Conservation (phyloP, 2,888 invertebrate species). For the Rugalucina vietnamica region DNA sequence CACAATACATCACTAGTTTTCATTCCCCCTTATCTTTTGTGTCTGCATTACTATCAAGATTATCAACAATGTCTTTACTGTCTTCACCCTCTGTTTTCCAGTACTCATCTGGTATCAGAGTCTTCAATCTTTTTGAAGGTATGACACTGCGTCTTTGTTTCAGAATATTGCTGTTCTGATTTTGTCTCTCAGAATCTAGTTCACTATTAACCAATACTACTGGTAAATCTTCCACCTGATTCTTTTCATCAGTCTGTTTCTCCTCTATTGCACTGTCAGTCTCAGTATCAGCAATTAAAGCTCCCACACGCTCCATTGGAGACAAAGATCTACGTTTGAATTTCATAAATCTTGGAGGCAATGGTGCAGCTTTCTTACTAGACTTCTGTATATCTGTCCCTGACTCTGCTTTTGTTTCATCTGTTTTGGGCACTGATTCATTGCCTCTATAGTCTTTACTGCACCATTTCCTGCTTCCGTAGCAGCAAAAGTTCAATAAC, state of each 20-base stretch:
- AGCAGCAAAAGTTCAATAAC: background rate
- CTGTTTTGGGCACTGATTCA: background rate
- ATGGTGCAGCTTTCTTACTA: background rate
- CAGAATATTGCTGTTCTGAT: background rate
- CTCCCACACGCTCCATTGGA: background rate
- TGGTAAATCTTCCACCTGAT: background rate
- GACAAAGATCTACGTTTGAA: background rate
- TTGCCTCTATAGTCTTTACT: background rate
- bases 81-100: constrained; percentile 8
- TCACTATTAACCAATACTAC: background rate
- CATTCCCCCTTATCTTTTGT: background rate
- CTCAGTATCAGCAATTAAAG: background rate
- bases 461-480: background rate
- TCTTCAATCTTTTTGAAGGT: constrained; percentile 7
- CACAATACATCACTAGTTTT: background rate
- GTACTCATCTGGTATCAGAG: constrained; percentile 14
- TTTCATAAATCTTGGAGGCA: background rate
- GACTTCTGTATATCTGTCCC: background rate
- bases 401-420: background rate
- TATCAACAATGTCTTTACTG: constrained; percentile 6
- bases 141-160: background rate
- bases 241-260: background rate
- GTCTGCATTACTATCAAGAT: background rate
- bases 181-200: background rate
- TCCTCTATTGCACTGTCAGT: background rate